These are phyloP conservation scores for Drosophila subobscura DNA, from an alignment of 1,140 invertebrate species.

Conservation along the genomic window DNA sequence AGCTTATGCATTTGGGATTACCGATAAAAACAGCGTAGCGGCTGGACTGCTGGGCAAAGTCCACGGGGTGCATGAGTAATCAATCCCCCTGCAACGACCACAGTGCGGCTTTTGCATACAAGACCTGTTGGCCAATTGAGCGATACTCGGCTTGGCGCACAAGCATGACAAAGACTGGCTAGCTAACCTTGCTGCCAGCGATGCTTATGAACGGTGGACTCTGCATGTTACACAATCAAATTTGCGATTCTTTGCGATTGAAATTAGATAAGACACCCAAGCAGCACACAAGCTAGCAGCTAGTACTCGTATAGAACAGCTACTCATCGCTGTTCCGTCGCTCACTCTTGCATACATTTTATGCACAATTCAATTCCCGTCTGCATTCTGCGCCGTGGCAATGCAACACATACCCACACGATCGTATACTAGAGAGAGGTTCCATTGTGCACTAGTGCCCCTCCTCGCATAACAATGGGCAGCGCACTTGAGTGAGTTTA, in stretches of 20 bases:
- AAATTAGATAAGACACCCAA: conserved; percentile 37
- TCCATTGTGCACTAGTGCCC: background rate
- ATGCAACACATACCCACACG: background rate
- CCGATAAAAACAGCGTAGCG: conserved; percentile 34
- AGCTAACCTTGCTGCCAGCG: background rate
- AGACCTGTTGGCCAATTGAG: conserved; percentile 29
- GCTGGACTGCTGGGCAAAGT: conserved; percentile 49
- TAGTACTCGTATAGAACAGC: too few relatives aligned
- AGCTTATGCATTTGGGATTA: conserved; percentile 20
- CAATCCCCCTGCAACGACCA: conserved; percentile 24
- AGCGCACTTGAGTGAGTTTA: conserved; percentile 23
- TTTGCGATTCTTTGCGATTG: conserved; percentile 37
- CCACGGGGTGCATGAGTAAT: conserved; percentile 68
- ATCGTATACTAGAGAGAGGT: conserved; percentile 3
- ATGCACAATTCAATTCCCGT: background rate
- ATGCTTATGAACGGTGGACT: too few relatives aligned
- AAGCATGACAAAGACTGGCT: conserved; percentile 38
- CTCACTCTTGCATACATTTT: too few relatives aligned
- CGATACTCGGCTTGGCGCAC: conserved; percentile 7
- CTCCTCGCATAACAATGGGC: background rate
- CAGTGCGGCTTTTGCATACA: conserved; percentile 41
- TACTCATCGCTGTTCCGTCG: too few relatives aligned
- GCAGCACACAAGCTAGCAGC: background rate
- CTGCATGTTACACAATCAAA: conserved; percentile 17
- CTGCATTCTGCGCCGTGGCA: background rate